phyloP scores from a whole-genome alignment of 2,113 vertebrate genomes.

The Anhinga anhinga region DNA sequence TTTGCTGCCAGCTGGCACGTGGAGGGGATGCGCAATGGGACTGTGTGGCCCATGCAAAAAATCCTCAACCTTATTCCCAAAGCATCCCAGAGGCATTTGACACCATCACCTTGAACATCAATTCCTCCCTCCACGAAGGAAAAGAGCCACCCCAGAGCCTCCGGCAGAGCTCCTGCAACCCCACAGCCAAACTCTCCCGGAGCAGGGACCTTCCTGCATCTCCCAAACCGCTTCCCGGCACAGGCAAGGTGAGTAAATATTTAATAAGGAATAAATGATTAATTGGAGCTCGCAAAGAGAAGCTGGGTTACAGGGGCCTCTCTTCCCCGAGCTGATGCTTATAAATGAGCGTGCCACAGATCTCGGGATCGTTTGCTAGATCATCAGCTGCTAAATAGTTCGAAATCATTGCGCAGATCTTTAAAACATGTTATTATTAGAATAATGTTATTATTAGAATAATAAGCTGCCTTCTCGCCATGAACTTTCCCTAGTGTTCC shows the following conservation, averaged over 20 bases:
- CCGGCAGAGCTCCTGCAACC: background rate
- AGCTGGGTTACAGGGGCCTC: background rate
- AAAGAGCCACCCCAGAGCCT: background rate
- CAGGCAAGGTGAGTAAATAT: constrained; percentile 5
- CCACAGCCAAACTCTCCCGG: background rate
- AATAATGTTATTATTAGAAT: background rate
- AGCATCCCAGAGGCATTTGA: background rate
- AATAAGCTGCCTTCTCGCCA: background rate
- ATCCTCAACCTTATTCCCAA: background rate
- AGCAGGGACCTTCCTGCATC: background rate
- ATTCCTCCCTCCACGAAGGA: accelerated
- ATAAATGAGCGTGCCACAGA: background rate
- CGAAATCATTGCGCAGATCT: background rate
- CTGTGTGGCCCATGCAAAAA: accelerated
- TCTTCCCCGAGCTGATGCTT: background rate
- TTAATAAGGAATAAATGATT: constrained; percentile 18
- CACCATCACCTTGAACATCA: background rate
- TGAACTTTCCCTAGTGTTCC: background rate
- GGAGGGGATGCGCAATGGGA: background rate
- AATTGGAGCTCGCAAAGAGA: background rate
- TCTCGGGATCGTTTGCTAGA: background rate
- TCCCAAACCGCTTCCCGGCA: background rate
- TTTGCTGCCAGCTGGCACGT: background rate
- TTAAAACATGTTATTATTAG: background rate
- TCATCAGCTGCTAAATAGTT: background rate